Percentiles rank a stretch among this genome's conserved stretches.
These are phyloP conservation scores for Sycophila texana DNA, from an alignment of 2,888 invertebrate genomes.

Conservation along the genomic window DNA sequence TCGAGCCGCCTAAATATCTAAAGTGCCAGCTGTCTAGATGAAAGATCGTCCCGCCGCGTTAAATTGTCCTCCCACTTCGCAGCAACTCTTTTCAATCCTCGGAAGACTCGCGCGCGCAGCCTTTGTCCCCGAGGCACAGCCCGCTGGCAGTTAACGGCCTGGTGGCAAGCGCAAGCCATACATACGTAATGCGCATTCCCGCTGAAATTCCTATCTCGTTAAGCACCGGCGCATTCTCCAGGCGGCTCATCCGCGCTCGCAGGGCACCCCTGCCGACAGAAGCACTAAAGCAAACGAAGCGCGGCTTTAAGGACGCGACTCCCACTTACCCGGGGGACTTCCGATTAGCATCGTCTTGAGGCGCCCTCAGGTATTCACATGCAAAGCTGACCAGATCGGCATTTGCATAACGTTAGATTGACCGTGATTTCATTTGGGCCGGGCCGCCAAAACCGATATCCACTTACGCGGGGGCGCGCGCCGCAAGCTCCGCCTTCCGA, in stretches of 20 bases:
- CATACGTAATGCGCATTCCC: slow-evolving; percentile 15
- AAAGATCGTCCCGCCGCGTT: too few relatives aligned
- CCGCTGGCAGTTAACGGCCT: slow-evolving; percentile 16
- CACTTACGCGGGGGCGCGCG: not conserved
- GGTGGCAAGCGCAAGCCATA: slow-evolving; percentile 8
- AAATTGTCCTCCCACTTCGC: too few relatives aligned
- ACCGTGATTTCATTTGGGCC: slow-evolving; percentile 72
- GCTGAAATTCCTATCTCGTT: slow-evolving; percentile 36
- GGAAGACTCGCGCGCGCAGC: not conserved
- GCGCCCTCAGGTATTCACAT: slow-evolving; percentile 69
- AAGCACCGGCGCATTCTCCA: slow-evolving; percentile 46
- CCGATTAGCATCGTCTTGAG: slow-evolving; percentile 73
- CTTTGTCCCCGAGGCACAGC: not conserved
- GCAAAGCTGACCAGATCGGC: slow-evolving; percentile 73
- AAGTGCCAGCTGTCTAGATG: too few relatives aligned
- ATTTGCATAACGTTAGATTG: slow-evolving; percentile 75
- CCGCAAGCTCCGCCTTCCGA: not conserved
- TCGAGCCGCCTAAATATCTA: too few relatives aligned
- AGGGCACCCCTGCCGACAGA: slow-evolving; percentile 40
- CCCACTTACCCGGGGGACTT: slow-evolving; percentile 60
- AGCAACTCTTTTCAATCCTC: not conserved
- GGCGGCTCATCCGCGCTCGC: slow-evolving; percentile 37
- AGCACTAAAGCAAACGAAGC: slow-evolving; percentile 72
- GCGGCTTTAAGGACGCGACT: slow-evolving; percentile 57
- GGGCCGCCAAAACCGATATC: slow-evolving; percentile 23